These are phyloP conservation scores for Volucella bombylans DNA, from an alignment of 2,888 invertebrate species.

Conservation along the genomic window DNA sequence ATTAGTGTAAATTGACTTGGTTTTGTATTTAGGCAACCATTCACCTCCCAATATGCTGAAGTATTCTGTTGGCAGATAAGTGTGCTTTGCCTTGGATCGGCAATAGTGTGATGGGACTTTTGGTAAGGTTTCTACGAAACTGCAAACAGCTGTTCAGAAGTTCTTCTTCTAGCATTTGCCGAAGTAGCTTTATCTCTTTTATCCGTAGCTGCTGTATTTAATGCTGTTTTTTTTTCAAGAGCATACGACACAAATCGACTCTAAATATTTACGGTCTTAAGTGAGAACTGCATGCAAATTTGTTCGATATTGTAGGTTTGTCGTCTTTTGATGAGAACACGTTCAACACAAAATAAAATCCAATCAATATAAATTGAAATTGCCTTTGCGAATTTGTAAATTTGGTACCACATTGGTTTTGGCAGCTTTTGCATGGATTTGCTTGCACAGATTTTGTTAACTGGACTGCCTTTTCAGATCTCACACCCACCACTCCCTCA, in stretches of 20 bases:
- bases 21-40: no score
- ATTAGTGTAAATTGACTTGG: no score
- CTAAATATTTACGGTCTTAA: constrained; percentile 11
- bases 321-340: constrained; percentile 17
- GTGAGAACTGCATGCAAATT: constrained; percentile 10
- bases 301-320: not conserved
- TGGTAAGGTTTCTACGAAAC: constrained; percentile 24
- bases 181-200: no score
- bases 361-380: constrained; percentile 18
- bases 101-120: constrained; percentile 15
- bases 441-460: constrained; percentile 1
- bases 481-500: not conserved
- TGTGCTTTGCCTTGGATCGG: constrained; percentile 10
- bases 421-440: constrained; percentile 8
- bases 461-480: not conserved
- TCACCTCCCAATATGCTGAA: constrained; percentile 14
- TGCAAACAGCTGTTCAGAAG: not conserved
- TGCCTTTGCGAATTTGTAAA: constrained; percentile 8
- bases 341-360: constrained; percentile 16
- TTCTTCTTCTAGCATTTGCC: no score
- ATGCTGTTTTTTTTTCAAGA: constrained; percentile 9
- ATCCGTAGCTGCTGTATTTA: no score
- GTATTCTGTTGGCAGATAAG: constrained; percentile 24
- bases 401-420: constrained; percentile 8
- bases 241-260: constrained; percentile 15